Evolutionary conservation across 2,113 vertebrate species (phyloP).

Genomic region (Labrus mixtus): DNA sequence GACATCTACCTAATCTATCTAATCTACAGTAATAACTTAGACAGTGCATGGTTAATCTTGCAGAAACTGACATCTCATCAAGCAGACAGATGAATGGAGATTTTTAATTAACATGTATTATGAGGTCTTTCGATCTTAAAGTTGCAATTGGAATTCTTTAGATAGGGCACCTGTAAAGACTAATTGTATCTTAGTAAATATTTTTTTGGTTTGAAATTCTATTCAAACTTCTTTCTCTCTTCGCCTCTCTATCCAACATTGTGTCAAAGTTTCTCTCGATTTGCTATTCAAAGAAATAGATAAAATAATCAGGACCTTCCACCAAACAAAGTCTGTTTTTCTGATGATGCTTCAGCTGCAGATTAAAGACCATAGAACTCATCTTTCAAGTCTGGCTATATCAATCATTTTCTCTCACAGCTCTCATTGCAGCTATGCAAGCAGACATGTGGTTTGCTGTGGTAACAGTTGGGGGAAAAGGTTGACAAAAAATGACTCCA

Average conservation of each 20-base stretch:
- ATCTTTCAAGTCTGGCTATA: constrained; percentile 38
- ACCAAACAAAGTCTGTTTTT: constrained; percentile 49
- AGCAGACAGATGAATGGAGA: constrained; percentile 1
- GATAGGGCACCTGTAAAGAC: neutral
- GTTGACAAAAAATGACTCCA: constrained; percentile 66
- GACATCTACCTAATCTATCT: too few relatives aligned
- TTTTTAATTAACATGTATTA: neutral
- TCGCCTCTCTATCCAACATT: constrained; percentile 7
- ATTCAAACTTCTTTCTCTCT: constrained; percentile 2
- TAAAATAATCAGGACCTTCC: constrained; percentile 49
- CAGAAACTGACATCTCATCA: constrained; percentile 16
- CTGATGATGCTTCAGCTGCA: constrained; percentile 42
- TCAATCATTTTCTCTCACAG: constrained; percentile 66
- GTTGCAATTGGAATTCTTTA: constrained; percentile 14
- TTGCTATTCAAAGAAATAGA: constrained; percentile 13
- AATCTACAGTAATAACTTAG: too few relatives aligned
- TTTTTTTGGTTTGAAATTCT: constrained; percentile 32
- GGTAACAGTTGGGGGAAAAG: constrained; percentile 62
- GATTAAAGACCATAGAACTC: constrained; percentile 58
- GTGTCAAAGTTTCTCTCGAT: constrained; percentile 15
- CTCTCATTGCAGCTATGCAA: constrained; percentile 47
- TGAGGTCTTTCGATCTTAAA: constrained; percentile 11
- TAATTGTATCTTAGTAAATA: neutral
- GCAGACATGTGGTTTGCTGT: constrained; percentile 62
- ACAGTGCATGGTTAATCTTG: constrained; percentile 26